Conservation (phyloP, 1,140 invertebrate genomes). For the Idris sp. region DNA sequence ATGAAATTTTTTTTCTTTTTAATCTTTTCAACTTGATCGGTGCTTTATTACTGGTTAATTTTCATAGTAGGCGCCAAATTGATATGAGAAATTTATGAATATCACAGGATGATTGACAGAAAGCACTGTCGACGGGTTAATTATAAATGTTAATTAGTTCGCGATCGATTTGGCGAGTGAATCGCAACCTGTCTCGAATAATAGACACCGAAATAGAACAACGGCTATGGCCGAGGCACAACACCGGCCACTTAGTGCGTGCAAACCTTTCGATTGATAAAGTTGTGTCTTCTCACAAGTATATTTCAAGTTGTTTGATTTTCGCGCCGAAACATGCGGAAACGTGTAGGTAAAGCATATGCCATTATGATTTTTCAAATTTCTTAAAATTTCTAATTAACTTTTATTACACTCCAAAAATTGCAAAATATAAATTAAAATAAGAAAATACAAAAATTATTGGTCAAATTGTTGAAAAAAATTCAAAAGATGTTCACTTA, state of each 20-base stretch:
- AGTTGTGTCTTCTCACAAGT: conserved; percentile 35
- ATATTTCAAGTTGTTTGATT: conserved; percentile 44
- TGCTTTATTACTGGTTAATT: too few relatives aligned
- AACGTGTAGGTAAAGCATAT: conserved; percentile 32
- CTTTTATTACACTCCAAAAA: too few relatives aligned
- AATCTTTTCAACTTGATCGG: too few relatives aligned
- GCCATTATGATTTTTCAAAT: too few relatives aligned
- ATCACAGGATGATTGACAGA: conserved; percentile 61
- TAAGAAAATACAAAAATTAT: too few relatives aligned
- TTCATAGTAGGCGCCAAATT: too few relatives aligned
- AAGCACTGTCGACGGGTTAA: conserved; percentile 71
- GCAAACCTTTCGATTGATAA: conserved; percentile 65
- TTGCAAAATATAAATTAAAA: too few relatives aligned
- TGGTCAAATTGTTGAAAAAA: too few relatives aligned
- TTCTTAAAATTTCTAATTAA: too few relatives aligned
- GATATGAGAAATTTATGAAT: conserved; percentile 32
- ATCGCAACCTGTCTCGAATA: conserved; percentile 75
- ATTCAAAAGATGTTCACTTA: too few relatives aligned
- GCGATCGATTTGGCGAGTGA: conserved; percentile 78
- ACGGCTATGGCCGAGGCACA: conserved; percentile 65
- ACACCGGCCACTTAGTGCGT: conserved; percentile 65
- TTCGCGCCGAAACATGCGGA: conserved; percentile 47
- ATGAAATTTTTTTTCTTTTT: too few relatives aligned
- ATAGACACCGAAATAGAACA: conserved; percentile 77
- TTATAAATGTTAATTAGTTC: conserved; percentile 79